Conservation (phyloP, 2,113 vertebrate species). For the Mirza zaza region DNA sequence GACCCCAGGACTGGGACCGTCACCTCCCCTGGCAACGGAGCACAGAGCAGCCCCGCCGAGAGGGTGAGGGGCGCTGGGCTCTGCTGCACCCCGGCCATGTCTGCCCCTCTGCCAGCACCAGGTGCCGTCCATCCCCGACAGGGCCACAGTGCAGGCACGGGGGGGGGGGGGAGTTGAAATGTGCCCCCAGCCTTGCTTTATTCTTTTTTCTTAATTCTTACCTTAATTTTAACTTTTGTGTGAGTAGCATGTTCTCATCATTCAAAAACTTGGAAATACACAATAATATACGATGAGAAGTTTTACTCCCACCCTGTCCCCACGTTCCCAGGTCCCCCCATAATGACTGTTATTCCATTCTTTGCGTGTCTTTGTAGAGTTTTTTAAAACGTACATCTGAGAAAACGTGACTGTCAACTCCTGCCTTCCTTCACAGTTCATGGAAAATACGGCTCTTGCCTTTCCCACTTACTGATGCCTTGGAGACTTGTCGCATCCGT, state of each 20-base stretch:
- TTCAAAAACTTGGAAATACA: not conserved
- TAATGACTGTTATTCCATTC: not conserved
- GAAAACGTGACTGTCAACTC: not conserved
- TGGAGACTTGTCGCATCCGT: not conserved
- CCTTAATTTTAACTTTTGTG: not conserved
- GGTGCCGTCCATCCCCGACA: not conserved
- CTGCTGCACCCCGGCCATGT: not conserved
- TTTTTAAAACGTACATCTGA: not conserved
- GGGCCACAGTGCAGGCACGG: too few species aligned
- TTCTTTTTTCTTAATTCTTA: not conserved
- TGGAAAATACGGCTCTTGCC: not conserved
- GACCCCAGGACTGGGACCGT: too few species aligned
- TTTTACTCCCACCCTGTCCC: not conserved
- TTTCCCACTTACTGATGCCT: not conserved
- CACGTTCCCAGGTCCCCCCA: not conserved
- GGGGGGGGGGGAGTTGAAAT: not conserved
- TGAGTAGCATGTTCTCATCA: not conserved
- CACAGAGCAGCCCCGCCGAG: too few species aligned
- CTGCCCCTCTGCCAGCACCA: fast-evolving
- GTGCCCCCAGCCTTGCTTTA: fast-evolving
- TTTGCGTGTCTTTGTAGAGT: not conserved
- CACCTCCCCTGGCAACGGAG: too few species aligned
- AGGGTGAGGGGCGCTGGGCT: not conserved
- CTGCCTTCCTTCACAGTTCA: not conserved
- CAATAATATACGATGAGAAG: not conserved